Evolutionary conservation across 2,888 invertebrate species (phyloP).

Genomic region (Crematogaster levior): DNA sequence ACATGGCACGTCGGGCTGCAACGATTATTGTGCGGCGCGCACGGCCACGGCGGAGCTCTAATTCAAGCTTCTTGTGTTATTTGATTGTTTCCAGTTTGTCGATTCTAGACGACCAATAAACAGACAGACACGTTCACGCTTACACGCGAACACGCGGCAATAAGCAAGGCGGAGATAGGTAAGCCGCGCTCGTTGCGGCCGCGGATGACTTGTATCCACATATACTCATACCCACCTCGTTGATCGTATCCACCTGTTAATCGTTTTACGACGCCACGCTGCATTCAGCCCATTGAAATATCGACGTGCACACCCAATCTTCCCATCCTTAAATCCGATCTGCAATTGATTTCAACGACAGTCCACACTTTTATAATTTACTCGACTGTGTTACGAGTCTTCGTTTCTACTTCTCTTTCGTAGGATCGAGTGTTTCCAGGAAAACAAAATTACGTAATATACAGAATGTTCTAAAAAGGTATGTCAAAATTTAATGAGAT

Average conservation of each 20-base stretch:
- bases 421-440: conserved; percentile 10
- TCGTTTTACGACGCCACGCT: conserved; percentile 48
- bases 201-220: conserved; percentile 62
- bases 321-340: neutral
- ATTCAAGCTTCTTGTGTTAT: conserved; percentile 72
- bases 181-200: conserved; percentile 74
- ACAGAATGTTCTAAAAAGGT: neutral
- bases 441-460: neutral
- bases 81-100: conserved; percentile 82
- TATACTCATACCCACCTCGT: conserved; percentile 57
- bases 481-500: too few relatives aligned
- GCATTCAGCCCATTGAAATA: neutral
- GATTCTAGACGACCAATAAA: conserved; percentile 82
- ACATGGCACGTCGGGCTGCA: conserved; percentile 16
- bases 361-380: conserved; percentile 1
- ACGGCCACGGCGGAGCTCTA: conserved; percentile 47
- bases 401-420: neutral
- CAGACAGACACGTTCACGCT: conserved; percentile 71
- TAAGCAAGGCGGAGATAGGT: conserved; percentile 79
- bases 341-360: conserved; percentile 15
- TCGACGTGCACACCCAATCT: neutral
- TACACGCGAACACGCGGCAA: conserved; percentile 74
- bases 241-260: conserved; percentile 63
- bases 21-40: conserved; percentile 44
- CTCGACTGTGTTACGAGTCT: neutral